Evolutionary conservation across 2,888 invertebrate species (phyloP).

Genomic region (Dryobota labecula): DNA sequence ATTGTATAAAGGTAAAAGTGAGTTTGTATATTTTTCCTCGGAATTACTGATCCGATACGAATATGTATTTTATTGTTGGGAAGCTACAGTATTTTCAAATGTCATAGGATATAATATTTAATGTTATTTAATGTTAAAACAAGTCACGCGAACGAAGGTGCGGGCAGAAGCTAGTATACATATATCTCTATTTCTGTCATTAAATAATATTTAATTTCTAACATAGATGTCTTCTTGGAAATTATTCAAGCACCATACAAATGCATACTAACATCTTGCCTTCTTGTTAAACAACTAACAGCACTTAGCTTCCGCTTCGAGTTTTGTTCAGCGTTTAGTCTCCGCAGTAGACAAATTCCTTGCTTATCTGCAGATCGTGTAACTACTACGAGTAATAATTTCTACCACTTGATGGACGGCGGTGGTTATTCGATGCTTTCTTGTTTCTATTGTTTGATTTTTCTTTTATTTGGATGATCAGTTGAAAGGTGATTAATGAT

Average conservation of each 20-base stretch:
- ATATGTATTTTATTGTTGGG: too few relatives aligned
- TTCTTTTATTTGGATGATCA: neutral
- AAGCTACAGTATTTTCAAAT: too few relatives aligned
- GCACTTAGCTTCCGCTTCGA: slow-evolving; percentile 31
- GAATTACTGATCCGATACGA: too few relatives aligned
- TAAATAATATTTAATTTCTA: neutral
- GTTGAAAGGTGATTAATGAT: neutral
- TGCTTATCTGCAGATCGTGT: slow-evolving; percentile 53
- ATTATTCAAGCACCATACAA: slow-evolving; percentile 1
- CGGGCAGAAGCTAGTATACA: too few relatives aligned
- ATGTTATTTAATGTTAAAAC: too few relatives aligned
- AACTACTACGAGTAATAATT: slow-evolving; percentile 38
- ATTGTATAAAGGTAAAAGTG: too few relatives aligned
- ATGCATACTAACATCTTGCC: slow-evolving; percentile 18
- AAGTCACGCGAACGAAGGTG: too few relatives aligned
- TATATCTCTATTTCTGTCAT: neutral
- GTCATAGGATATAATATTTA: too few relatives aligned
- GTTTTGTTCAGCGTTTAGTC: slow-evolving; percentile 40
- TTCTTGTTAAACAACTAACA: slow-evolving; percentile 20
- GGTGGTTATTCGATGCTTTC: neutral
- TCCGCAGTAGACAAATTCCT: slow-evolving; percentile 55
- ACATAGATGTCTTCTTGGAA: neutral
- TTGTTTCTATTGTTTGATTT: too few relatives aligned
- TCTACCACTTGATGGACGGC: slow-evolving; percentile 8
- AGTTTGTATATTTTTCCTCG: too few relatives aligned